Evolutionary conservation across 2,113 vertebrate genomes (phyloP).

Genomic region (Cyphomyrus plagiostoma): DNA sequence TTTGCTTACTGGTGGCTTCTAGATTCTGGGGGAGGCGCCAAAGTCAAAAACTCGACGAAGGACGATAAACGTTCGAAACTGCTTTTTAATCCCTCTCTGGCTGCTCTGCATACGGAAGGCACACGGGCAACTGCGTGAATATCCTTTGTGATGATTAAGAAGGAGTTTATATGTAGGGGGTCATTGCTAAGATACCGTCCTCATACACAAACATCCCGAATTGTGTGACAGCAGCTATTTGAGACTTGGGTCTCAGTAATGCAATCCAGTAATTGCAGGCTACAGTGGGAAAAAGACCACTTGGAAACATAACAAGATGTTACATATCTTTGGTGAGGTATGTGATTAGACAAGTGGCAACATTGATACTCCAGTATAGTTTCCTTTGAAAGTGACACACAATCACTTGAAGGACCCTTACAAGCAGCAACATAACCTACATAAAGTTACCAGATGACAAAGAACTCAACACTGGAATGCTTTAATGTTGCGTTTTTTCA

Average conservation of each 20-base stretch:
- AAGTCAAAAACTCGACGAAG: not conserved
- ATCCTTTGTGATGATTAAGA: not conserved
- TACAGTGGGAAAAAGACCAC: conserved; percentile 3
- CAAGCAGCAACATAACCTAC: not conserved
- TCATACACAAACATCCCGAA: conserved; percentile 4
- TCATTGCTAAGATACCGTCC: conserved; percentile 3
- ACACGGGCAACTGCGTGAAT: not conserved
- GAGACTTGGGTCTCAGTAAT: not conserved
- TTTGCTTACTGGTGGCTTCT: too few relatives aligned
- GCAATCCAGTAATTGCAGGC: conserved; percentile 26
- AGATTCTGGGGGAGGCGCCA: not conserved
- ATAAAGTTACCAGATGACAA: not conserved
- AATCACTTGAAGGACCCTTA: not conserved
- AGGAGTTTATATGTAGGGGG: not conserved
- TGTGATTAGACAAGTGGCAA: not conserved
- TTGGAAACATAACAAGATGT: conserved; percentile 19
- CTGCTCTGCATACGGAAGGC: too few relatives aligned
- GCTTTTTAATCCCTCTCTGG: not conserved
- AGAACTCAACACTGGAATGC: not conserved
- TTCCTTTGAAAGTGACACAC: not conserved
- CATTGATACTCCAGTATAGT: not conserved
- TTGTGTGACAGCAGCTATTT: not conserved
- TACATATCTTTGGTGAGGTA: conserved; percentile 13
- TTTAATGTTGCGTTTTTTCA: not conserved
- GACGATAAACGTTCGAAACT: not conserved